Evolutionary conservation across 2,888 invertebrate genomes (phyloP), one percentile per base, ranked within the genome.

Genomic region (Baccha elongata): DNA sequence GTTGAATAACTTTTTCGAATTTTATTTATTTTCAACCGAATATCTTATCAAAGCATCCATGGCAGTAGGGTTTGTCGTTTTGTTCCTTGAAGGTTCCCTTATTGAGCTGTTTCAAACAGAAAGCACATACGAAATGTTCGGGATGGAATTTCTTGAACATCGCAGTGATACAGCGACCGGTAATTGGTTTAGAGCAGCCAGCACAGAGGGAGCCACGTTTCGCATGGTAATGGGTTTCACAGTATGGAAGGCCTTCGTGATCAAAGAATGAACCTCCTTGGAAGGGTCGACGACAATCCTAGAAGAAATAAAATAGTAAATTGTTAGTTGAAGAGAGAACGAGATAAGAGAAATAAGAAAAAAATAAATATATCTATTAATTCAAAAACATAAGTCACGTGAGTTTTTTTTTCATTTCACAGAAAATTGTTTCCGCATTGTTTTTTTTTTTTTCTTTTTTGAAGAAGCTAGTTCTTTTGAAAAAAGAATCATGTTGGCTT

Each of bases 61-160:
- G 99, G 91, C 99, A 99, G 91, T 99, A 99, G 1, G 99, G 99
- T 89, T 99, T 98, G 88, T 98, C 98, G 89, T 98, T 98, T 89
- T 99, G 98, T 91, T 99, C 99, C 91, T 99, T 99, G 92, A 99
- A 99, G 0, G 99, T 99, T 87, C 99, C 99, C 90, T 99, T 99
- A 92, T 99, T 99, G 86, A 99, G 93, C 90, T 99, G 99, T 88
- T 98, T 96, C 84, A 98, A 93, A 89, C 99, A 99, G 92, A 99
- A 99, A n/a, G 99, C 98, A 92, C 99, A 99, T 6, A 98, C 98
- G 90, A 99, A 99, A 92, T 99, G 99, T 90, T 99, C 99, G 0
- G 99, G 99, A 91, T 99, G 99, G 93, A 98, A 99, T 92, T 99
- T 99, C 87, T 96, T 93, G 92, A 97, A 98, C 98, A 99, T 99